Conservation (phyloP, 1,140 invertebrate species). For the Oncopodura yosiiana region DNA sequence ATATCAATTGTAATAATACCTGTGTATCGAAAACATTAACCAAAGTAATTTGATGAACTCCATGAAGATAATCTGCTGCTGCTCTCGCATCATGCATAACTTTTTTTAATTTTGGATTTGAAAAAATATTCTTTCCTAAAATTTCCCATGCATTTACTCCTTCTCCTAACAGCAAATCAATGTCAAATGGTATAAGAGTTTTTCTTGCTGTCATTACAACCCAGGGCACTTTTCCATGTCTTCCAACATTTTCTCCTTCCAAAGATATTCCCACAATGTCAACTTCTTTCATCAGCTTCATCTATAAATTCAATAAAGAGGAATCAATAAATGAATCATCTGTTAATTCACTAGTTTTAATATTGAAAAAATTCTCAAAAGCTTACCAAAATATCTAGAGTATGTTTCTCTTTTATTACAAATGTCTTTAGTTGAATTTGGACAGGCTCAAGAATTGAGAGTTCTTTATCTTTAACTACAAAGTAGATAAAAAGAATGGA, state of each 20-base stretch:
- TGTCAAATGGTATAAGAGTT: slow-evolving; percentile 21
- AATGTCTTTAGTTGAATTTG: slow-evolving; percentile 21
- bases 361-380: neutral
- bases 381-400: slow-evolving; percentile 5
- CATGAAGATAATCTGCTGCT: slow-evolving; percentile 20
- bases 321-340: neutral
- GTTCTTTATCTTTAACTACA: slow-evolving; percentile 10
- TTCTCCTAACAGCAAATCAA: slow-evolving; percentile 9
- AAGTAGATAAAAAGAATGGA: slow-evolving; percentile 2
- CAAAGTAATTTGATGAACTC: slow-evolving; percentile 13
- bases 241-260: slow-evolving; percentile 24
- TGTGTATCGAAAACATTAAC: slow-evolving; percentile 26
- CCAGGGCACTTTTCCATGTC: slow-evolving; percentile 21
- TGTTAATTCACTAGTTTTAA: neutral
- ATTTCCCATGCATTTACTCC: slow-evolving; percentile 17
- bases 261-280: slow-evolving; percentile 13
- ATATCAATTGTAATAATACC: slow-evolving; percentile 3
- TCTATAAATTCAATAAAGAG: neutral
- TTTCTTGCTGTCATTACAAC: slow-evolving; percentile 15
- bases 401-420: slow-evolving; percentile 11
- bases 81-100: slow-evolving; percentile 23
- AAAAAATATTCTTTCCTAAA: slow-evolving; percentile 14
- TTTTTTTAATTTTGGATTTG: slow-evolving; percentile 15
- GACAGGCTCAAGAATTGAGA: slow-evolving; percentile 12
- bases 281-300: slow-evolving; percentile 21